phyloP scores from a whole-genome alignment of 2,888 invertebrate genomes.

The Drosophila neoperkinsi region DNA sequence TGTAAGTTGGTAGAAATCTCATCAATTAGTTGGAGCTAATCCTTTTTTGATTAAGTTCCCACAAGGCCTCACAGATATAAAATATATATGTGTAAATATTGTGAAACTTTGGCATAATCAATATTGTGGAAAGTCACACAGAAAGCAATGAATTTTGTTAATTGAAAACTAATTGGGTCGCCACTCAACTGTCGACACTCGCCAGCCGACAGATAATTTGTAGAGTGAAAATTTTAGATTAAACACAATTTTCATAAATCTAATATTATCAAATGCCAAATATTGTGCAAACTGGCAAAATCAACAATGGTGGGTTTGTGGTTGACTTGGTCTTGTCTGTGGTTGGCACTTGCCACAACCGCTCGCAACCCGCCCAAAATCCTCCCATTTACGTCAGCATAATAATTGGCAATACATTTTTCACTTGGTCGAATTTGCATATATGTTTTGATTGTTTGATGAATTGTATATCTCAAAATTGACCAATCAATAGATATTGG shows the following conservation, averaged over 20 bases:
- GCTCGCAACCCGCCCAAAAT: background rate
- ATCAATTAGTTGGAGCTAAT: constrained; percentile 19
- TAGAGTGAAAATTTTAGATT: constrained; percentile 45
- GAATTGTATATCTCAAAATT: constrained; percentile 2
- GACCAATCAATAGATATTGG: background rate
- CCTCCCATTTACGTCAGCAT: constrained; percentile 35
- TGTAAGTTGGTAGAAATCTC: background rate
- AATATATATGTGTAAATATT: too few species aligned
- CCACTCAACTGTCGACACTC: background rate
- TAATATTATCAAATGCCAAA: constrained; percentile 42
- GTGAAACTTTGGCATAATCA: constrained; percentile 16
- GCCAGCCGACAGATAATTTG: constrained; percentile 29
- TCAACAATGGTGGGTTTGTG: constrained; percentile 2
- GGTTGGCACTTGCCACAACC: constrained; percentile 2
- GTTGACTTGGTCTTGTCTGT: background rate
- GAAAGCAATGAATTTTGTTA: constrained; percentile 27
- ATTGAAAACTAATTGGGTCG: constrained; percentile 47
- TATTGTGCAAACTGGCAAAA: constrained; percentile 17
- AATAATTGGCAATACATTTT: constrained; percentile 45
- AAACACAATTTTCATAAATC: constrained; percentile 56
- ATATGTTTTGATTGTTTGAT: background rate
- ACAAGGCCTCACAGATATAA: background rate
- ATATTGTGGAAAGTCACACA: constrained; percentile 31
- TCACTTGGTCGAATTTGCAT: constrained; percentile 1
- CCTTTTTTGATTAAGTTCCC: background rate